Conservation (phyloP, 2,888 invertebrate species). For the Gerris lacustris region DNA sequence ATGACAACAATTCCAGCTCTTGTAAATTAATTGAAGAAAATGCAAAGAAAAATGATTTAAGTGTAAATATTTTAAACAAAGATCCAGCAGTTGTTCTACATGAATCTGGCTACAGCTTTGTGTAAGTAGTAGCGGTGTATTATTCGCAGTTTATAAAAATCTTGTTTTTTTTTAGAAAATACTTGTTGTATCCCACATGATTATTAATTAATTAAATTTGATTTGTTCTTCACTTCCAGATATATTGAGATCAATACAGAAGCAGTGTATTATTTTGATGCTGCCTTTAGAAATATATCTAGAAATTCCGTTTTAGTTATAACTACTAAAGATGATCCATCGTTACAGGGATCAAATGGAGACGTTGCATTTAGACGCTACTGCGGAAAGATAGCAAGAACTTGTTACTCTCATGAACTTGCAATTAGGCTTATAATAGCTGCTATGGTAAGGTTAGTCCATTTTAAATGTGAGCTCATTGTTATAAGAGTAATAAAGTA, state of each 20-base stretch:
- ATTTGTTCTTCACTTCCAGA: slow-evolving; percentile 22
- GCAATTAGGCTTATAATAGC: slow-evolving; percentile 32
- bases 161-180: too few relatives aligned
- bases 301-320: slow-evolving; percentile 32
- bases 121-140: slow-evolving; percentile 28
- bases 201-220: too few relatives aligned
- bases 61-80: slow-evolving; percentile 24
- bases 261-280: slow-evolving; percentile 32
- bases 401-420: slow-evolving; percentile 31
- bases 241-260: slow-evolving; percentile 32
- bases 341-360: slow-evolving; percentile 30
- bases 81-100: slow-evolving; percentile 31
- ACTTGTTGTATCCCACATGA: too few relatives aligned
- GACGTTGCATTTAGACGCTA: slow-evolving; percentile 32
- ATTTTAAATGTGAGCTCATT: slow-evolving; percentile 3
- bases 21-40: slow-evolving; percentile 24
- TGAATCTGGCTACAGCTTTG: slow-evolving; percentile 32
- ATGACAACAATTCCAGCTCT: slow-evolving; percentile 14
- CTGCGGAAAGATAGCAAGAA: slow-evolving; percentile 31
- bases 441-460: slow-evolving; percentile 30
- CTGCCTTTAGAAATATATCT: slow-evolving; percentile 31
- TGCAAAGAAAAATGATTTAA: slow-evolving; percentile 26
- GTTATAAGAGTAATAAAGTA: neutral
- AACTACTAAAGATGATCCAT: slow-evolving; percentile 33
- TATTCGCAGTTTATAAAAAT: too few relatives aligned